These are phyloP conservation scores for Argyresthia albistria DNA, from an alignment of 2,888 invertebrate genomes.

Conservation along the genomic window DNA sequence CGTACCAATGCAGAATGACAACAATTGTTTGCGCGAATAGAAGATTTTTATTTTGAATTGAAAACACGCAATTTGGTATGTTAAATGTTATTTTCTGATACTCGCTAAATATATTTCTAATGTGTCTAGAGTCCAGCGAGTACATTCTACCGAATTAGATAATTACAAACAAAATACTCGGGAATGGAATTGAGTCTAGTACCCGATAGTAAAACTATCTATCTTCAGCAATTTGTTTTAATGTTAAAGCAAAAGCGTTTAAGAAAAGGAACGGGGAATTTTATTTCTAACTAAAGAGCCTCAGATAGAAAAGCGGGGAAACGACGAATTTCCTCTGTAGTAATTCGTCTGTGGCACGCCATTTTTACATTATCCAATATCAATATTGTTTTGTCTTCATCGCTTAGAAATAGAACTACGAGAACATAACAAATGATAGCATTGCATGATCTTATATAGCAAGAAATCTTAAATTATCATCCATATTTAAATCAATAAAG, in stretches of 20 bases:
- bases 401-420: conserved; percentile 45
- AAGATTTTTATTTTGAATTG: too few species aligned
- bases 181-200: too few species aligned
- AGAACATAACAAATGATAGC: conserved; percentile 52
- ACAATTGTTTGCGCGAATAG: too few species aligned
- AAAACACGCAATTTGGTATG: too few species aligned
- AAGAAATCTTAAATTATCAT: not conserved
- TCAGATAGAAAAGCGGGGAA: conserved; percentile 29
- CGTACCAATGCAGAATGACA: too few species aligned
- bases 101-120: too few species aligned
- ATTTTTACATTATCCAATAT: conserved; percentile 68
- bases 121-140: too few species aligned
- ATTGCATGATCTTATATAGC: conserved; percentile 19
- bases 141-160: too few species aligned
- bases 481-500: not conserved
- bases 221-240: not conserved
- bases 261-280: not conserved
- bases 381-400: conserved; percentile 67
- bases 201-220: not conserved
- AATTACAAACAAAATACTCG: too few species aligned
- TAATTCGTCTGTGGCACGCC: conserved; percentile 58
- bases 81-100: too few species aligned
- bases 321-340: conserved; percentile 52
- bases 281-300: conserved; percentile 3
- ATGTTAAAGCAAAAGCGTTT: not conserved